Base-by-base conservation (phyloP, 35 echinoderm and acorn worm species). In the Chiridota heheva region DNA sequence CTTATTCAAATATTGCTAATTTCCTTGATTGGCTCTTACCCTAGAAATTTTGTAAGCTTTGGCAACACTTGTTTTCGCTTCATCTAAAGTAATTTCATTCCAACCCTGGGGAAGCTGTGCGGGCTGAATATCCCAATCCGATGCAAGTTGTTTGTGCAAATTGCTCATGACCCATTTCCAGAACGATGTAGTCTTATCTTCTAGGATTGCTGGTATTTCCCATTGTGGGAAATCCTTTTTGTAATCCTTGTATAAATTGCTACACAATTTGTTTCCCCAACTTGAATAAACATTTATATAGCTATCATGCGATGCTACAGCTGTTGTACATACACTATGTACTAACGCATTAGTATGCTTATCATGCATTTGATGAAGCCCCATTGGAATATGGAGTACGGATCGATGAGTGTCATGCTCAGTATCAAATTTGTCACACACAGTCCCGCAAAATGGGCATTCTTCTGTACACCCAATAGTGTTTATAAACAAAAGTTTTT, bases 61-160 rank as follows among this genome's bases (percentile, higher is more conserved):
- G n/a, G n/a, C n/a, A n/a, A n/a, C n/a, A n/a, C n/a, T n/a, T n/a
- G n/a, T n/a, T n/a, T n/a, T n/a, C n/a, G 27, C 61, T 3, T 2
- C 2, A 35, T 65, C 61, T 18, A 3, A 65, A 7, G 15, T 65
- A 28, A 65, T 65, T 65, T 15, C 2, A 3, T 65, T 31, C 61
- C 61, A 65, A 35, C 20, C 61, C 33, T 65, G 30, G 33, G 61
- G 61, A 65, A 65, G 33, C 33, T 65, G 30, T 65, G 15, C 61
- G 8, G 2, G 2, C 20, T 65, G 10, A 65, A 4, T 4, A 4
- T 65, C 2, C 33, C 39, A 65, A 36, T 30, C 8, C 5, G 3
- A 29, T 35, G 58, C 58, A 4, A 60, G 58, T 60, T 60, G n/a
- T 5, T 60, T 20, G 18, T 60, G 22, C n/a, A 26, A 60, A 4